Evolutionary conservation across 2,113 vertebrate species (phyloP).

Genomic region (Quiscalus mexicanus): DNA sequence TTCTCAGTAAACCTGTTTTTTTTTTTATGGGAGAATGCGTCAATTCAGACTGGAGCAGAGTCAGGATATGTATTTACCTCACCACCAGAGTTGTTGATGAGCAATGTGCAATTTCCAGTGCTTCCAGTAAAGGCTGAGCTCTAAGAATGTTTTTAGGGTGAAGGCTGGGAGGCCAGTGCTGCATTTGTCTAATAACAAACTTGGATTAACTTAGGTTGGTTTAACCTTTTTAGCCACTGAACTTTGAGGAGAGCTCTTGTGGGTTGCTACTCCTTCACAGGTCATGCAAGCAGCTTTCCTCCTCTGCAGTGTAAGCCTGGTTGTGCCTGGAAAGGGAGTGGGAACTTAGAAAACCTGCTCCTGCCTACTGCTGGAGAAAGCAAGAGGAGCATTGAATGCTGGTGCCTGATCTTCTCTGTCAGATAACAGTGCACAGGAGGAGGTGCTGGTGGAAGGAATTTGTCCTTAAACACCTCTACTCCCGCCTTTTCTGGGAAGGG

Average conservation of each 20-base stretch:
- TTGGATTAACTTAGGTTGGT: neutral
- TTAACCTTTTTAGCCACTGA: neutral
- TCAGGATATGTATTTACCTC: fast-evolving
- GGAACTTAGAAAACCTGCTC: neutral
- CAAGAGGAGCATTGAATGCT: neutral
- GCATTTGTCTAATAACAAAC: neutral
- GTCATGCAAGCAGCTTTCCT: neutral
- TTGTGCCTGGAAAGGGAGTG: neutral
- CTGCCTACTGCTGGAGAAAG: neutral
- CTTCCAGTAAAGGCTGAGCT: neutral
- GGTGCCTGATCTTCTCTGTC: neutral
- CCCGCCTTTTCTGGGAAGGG: neutral
- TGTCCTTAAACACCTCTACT: neutral
- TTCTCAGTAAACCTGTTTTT: neutral
- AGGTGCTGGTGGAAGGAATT: neutral
- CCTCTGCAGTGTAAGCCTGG: neutral
- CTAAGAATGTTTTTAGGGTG: neutral
- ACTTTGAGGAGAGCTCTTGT: neutral
- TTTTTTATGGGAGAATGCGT: neutral
- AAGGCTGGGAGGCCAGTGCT: neutral
- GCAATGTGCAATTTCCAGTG: neutral
- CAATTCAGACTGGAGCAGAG: neutral
- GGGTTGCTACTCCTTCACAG: neutral
- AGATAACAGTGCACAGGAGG: neutral
- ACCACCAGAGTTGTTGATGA: neutral